Evolutionary conservation across 2,888 invertebrate genomes (phyloP), one percentile per base, ranked within the genome.

Genomic region (Onchidella celtica): DNA sequence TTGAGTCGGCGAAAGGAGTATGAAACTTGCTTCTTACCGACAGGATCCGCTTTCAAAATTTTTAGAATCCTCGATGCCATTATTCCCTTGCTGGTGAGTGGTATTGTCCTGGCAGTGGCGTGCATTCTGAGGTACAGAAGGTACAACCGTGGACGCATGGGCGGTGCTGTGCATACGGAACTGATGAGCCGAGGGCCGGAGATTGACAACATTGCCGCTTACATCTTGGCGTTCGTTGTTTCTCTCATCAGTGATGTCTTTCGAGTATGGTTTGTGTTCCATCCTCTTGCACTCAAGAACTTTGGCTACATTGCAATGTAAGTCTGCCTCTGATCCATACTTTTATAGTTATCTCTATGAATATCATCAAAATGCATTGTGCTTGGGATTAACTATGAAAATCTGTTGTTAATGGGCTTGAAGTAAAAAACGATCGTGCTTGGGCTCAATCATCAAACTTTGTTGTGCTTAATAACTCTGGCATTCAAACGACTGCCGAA

Each of bases 141-240:
- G 9, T 70, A 55, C 32, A 55, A 11, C 27, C 70, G 29, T 4
- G 55, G 70, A 29, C 0, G 14, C 55, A 11, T 21, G 0, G 2
- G 27, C 4, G 57, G 55, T 11, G 40, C 32, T 9, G 34, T 70
- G 24, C 47, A 57, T 29, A 29, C 32, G 6, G 70, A 73, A 61
- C 61, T 73, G 0, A 34, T 73, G 21, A 34, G 24, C 24, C 59
- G 38, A 61, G 59, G 36, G 6, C 73, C 73, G 36, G 59, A 59
- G 59, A 73, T 73, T 21, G 73, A 73, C 61, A 73, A 34, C 61
- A 59, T 36, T 4, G 14, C 32, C 17, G 59, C 61, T 61, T 73
- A 73, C 73, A 27, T 73, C 27, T 11, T 29, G 24, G 59, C 61
- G n/a, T 34, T 73, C 1, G 27, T 38, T 14, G 38, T 61, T 14